Evolutionary conservation across 2,113 vertebrate genomes (phyloP).

Genomic region (Gobio gobio): DNA sequence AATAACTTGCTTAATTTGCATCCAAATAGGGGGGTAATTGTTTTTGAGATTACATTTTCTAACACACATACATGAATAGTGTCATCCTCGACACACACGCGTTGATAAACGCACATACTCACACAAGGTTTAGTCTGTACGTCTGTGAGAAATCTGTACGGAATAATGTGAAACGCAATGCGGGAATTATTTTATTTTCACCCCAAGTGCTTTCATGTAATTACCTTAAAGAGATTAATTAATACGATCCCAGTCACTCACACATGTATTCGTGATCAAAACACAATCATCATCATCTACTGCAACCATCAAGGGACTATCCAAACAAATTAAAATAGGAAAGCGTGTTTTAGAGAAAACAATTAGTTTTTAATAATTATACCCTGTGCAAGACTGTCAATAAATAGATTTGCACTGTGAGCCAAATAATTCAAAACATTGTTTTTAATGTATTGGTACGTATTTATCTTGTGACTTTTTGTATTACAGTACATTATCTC

Average conservation of each 20-base stretch:
- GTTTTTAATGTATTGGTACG: not conserved
- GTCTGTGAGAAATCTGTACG: not conserved
- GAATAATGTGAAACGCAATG: not conserved
- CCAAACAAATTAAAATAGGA: conserved; percentile 5
- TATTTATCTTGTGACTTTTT: not conserved
- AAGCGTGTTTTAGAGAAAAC: not conserved
- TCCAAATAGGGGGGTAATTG: conserved; percentile 60
- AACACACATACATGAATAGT: not conserved
- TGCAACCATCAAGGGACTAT: conserved; percentile 16
- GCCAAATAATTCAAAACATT: not conserved
- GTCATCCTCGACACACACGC: conserved; percentile 3
- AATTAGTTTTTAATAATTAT: not conserved
- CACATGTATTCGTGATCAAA: conserved; percentile 23
- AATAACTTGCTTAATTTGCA: conserved; percentile 61
- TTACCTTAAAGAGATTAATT: conserved; percentile 14
- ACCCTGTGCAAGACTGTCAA: not conserved
- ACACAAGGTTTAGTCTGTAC: not conserved
- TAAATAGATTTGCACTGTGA: not conserved
- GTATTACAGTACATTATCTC: no score
- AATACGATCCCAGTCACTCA: conserved; percentile 9
- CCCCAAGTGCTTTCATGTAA: conserved; percentile 9
- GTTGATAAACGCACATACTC: conserved; percentile 20
- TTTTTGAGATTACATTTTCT: conserved; percentile 44
- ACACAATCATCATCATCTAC: not conserved
- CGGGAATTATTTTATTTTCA: not conserved